phyloP scores from a whole-genome alignment of 2,888 invertebrate species.

The Apantesis nais region DNA sequence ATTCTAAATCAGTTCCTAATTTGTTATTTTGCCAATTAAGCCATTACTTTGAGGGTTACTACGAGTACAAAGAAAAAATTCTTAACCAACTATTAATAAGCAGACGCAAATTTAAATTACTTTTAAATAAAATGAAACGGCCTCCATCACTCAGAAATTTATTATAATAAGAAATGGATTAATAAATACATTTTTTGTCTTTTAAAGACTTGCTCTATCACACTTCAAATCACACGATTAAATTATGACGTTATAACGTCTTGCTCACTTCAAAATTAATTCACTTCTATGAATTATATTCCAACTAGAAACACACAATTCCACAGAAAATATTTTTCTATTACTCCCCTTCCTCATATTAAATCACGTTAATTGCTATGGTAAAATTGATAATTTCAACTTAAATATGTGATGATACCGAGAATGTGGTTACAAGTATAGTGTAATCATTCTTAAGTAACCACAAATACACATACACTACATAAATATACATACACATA shows the following conservation, averaged over 20 bases:
- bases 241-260: conserved; percentile 13
- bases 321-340: neutral
- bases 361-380: neutral
- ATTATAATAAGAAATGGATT: conserved; percentile 34
- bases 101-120: neutral
- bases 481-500: no score
- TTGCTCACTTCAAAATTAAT: neutral
- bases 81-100: neutral
- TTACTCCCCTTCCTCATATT: neutral
- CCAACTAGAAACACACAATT: neutral
- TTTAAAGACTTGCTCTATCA: conserved; percentile 52
- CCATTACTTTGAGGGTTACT: no score
- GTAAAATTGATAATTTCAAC: neutral
- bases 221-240: conserved; percentile 32
- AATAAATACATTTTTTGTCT: conserved; percentile 51
- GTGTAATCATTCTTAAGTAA: no score
- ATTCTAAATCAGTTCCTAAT: no score
- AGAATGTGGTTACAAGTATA: no score
- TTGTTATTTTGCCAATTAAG: no score
- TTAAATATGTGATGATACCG: no score
- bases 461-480: no score
- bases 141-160: neutral
- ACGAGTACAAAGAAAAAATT: no score
- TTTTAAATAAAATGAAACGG: conserved; percentile 19
- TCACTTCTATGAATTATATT: neutral